Conservation (phyloP, 2,888 invertebrate genomes). For the Ennomos erosarius region DNA sequence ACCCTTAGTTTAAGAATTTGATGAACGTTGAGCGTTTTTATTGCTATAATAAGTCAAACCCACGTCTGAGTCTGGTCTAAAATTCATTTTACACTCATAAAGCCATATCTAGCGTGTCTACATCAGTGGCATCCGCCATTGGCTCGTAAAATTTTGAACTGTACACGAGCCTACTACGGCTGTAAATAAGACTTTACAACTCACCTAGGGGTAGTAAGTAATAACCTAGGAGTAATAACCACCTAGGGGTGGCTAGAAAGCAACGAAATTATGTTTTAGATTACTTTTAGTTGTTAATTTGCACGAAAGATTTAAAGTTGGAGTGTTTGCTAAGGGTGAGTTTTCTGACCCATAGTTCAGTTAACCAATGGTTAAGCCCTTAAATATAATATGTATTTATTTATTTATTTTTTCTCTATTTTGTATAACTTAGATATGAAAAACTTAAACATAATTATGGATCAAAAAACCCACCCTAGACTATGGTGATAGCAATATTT, state of each 20-base stretch:
- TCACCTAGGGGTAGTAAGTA: slow-evolving; percentile 33
- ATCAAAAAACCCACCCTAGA: too few relatives aligned
- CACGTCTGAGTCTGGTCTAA: too few relatives aligned
- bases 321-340: not conserved
- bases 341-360: too few relatives aligned
- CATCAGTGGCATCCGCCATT: slow-evolving; percentile 29
- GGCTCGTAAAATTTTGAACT: slow-evolving; percentile 63
- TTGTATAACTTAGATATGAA: too few relatives aligned
- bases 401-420: too few relatives aligned
- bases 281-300: slow-evolving; percentile 37
- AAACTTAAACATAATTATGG: too few relatives aligned
- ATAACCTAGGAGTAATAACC: slow-evolving; percentile 2
- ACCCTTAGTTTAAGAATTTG: too few relatives aligned
- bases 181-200: slow-evolving; percentile 67
- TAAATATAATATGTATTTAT: too few relatives aligned
- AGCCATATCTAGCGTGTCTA: slow-evolving; percentile 40
- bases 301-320: slow-evolving; percentile 11
- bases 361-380: too few relatives aligned
- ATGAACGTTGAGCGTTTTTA: too few relatives aligned
- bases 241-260: slow-evolving; percentile 6
- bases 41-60: too few relatives aligned
- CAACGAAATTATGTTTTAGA: slow-evolving; percentile 40
- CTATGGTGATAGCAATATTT: too few relatives aligned
- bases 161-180: slow-evolving; percentile 50
- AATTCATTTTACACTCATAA: slow-evolving; percentile 39